Base-by-base conservation (phyloP, 2,888 invertebrate genomes). In the Drosophila gaucha region DNA sequence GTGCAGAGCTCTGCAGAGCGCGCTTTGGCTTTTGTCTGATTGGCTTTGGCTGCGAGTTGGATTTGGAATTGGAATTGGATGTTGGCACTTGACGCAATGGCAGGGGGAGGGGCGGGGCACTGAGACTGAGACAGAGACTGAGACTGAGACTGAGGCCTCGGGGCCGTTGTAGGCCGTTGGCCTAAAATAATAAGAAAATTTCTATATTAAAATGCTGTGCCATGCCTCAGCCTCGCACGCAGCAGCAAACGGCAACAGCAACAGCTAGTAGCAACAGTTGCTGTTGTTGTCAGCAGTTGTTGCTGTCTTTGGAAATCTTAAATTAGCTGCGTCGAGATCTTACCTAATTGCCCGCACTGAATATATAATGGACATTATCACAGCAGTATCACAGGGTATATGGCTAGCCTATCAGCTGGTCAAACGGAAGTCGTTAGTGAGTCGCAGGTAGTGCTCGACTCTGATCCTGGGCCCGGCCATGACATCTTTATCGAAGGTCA, bases 131-230 rank as follows among this genome's bases (percentile, higher is more conserved):
- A 44, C 28, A 18, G 18, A 28, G 30, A 52, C 18, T 24, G 22
- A 14, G 16, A 30, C 52, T 31, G 20, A 31, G 52, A 44, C 44
- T 16, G 74, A 68, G 78, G 74, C 78, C 68, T 75, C 73, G 88
- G 85, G 87, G 85, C 86, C 88, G 86, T 86, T 80, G 88, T 88
- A 84, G 87, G 88, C 88, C 88, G 88, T 84, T 88, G 85, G 82
- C 85, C 87, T 80, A 80, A 86, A 86, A 78, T 84, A 76, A 83
- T 88, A 86, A 79, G 88, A 89, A 88, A 89, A 89, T 78, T 88
- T 78, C 88, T 80, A 80, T 77, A 86, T 86, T 88, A 89, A 86
- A 89, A 86, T 86, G 86, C 86, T 86, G 71, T 69, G 87, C 89
- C 86, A 86, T 89, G 74, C 80, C 82, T 86, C 80, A 62, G 54